A percentile compares a stretch with the other conserved stretches of the same genome.
These are phyloP conservation scores for Anastrepha ludens DNA, from an alignment of 1,140 invertebrate genomes.

Conservation along the genomic window DNA sequence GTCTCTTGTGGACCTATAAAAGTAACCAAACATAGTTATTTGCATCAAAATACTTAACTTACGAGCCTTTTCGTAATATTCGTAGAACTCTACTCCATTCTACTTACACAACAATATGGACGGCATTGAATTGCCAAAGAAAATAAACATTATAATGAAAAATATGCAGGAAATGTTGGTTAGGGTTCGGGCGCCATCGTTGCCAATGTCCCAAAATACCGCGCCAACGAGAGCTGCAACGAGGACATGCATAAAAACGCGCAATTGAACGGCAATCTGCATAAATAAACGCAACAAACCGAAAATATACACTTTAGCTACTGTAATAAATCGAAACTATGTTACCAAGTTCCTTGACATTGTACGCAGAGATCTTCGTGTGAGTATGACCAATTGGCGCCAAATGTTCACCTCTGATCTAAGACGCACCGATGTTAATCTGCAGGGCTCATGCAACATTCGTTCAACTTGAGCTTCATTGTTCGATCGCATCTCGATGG, in stretches of 20 bases:
- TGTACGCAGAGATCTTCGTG: slow-evolving; percentile 60
- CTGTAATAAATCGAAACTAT: not conserved
- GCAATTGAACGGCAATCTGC: slow-evolving; percentile 83
- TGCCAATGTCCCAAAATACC: slow-evolving; percentile 87
- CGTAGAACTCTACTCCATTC: not conserved
- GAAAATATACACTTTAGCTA: slow-evolving; percentile 36
- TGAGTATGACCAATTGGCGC: slow-evolving; percentile 63
- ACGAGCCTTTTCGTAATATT: not conserved
- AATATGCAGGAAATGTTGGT: slow-evolving; percentile 90
- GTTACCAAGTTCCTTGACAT: slow-evolving; percentile 66
- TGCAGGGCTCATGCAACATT: not conserved
- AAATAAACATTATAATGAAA: slow-evolving; percentile 89
- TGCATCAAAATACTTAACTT: slow-evolving; percentile 53
- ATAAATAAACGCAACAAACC: slow-evolving; percentile 35
- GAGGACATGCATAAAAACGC: slow-evolving; percentile 82
- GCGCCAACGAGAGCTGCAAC: slow-evolving; percentile 87
- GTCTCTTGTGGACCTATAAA: slow-evolving; percentile 87
- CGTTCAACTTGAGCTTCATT: not conserved
- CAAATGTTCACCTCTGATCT: slow-evolving; percentile 66
- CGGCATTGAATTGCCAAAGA: slow-evolving; percentile 92
- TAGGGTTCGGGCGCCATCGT: slow-evolving; percentile 83
- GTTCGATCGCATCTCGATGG: not conserved
- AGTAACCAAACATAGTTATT: not conserved
- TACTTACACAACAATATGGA: slow-evolving; percentile 90
- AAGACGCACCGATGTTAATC: slow-evolving; percentile 56